These are phyloP conservation scores for Vanessa tameamea DNA, from an alignment of 1,140 invertebrate genomes.

Conservation along the genomic window DNA sequence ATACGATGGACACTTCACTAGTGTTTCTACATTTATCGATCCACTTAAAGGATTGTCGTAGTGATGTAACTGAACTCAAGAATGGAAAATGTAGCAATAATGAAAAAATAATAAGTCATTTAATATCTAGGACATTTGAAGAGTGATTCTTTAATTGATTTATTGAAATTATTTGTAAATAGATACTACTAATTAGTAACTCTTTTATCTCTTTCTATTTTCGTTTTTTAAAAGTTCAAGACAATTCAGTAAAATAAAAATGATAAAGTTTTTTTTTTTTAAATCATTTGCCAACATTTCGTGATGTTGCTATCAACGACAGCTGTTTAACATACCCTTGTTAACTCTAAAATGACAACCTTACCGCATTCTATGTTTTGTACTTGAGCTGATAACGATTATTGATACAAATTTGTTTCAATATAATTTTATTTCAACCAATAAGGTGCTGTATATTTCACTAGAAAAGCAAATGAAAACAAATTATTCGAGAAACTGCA, in stretches of 20 bases:
- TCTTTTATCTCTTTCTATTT: no score
- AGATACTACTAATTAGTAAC: no score
- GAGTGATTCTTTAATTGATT: neutral
- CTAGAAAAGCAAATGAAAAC: no score
- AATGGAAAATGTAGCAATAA: conserved; percentile 27
- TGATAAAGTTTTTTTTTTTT: neutral
- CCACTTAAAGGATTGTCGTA: conserved; percentile 47
- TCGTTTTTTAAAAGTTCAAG: no score
- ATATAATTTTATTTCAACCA: no score
- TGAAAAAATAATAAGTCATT: conserved; percentile 18
- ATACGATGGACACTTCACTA: conserved; percentile 42
- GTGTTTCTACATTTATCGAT: conserved; percentile 47
- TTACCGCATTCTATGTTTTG: neutral
- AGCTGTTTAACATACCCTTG: conserved; percentile 4
- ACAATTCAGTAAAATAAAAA: neutral
- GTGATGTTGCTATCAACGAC: neutral
- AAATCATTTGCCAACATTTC: neutral
- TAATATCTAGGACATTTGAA: conserved; percentile 18
- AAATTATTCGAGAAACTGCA: no score
- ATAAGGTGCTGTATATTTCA: no score
- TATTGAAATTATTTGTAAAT: neutral
- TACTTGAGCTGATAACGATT: no score
- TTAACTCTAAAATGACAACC: neutral
- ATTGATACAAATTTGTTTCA: no score
- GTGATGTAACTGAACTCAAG: conserved; percentile 42